These are phyloP conservation scores for Chroicocephalus ridibundus DNA, from an alignment of 2,113 vertebrate species.

Conservation along the genomic window DNA sequence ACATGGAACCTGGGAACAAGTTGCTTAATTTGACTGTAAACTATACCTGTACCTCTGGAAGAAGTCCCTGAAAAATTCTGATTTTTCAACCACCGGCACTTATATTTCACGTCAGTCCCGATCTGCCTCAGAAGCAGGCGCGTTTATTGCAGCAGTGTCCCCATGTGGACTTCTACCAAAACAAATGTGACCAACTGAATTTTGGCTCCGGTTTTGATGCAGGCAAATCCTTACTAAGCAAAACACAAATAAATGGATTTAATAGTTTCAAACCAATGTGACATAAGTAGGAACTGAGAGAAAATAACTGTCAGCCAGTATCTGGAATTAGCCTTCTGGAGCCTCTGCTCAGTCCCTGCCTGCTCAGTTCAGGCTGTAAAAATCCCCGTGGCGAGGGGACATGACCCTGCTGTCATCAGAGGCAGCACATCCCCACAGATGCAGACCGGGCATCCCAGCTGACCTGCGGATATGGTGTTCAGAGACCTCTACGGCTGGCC, in stretches of 20 bases:
- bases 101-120: background rate
- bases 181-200: background rate
- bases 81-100: background rate
- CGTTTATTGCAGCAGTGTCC: background rate
- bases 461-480: background rate
- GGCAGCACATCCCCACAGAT: background rate
- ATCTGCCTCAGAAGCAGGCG: background rate
- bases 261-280: background rate
- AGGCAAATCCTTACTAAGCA: background rate
- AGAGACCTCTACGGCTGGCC: background rate
- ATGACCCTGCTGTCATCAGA: background rate
- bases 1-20: background rate
- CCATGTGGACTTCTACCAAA: conserved; percentile 16
- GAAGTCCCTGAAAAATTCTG: background rate
- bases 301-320: background rate
- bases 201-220: background rate
- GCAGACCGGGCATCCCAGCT: background rate
- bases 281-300: background rate
- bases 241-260: background rate
- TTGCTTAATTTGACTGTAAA: background rate
- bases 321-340: background rate
- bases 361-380: background rate
- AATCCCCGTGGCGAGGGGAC: background rate
- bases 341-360: background rate
- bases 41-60: background rate